Base-by-base conservation (phyloP, 92 coral and sea anemone genomes). In the Porites divaricata region DNA sequence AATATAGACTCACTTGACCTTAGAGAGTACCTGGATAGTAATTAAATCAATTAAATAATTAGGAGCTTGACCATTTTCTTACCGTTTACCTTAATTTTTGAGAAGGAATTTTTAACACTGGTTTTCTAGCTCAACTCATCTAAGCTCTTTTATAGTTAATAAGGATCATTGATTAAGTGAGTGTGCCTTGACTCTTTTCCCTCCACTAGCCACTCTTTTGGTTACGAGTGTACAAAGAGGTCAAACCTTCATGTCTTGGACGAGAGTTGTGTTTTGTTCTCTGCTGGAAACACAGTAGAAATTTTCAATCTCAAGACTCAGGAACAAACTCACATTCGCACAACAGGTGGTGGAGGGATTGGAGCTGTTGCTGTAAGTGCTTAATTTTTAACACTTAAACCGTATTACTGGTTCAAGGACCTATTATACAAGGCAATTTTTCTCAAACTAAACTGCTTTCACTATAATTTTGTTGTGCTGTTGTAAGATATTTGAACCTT, bases 201-300 rank as follows among this genome's bases (percentile, higher is more conserved):
- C 22, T 72, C 79, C 17, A 35, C 72, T 48, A 97, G 99, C 81
- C 99, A 97, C 88, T 95, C 99, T 76, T 97, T 95, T 97, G 99
- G 99, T 72, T 97, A 85, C 82, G 99, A 97, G 78, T 97, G 99
- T 67, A 97, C 99, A 62, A 97, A 95, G 88, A 90, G 99, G 70
- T 90, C 95, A 50, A 97, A 97, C 80, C 95, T 97, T 23, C 98
- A 95, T 73, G 96, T 97, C 50, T 54, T 97, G 90, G 97, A 95
- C 79, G 96, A 95, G 57, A 88, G 93, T 63, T 93, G 89, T 59
- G 93, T 94, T 15, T 67, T 97, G 66, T 97, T 97, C 81, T 92
- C 99, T 28, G 97, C 99, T 73, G 99, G 99, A 28, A 97, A 97
- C 86, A 78, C 92, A 20, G 93, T 93, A 15, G 93, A 97, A 86